Percentiles rank a stretch among this genome's conserved stretches.
phyloP scores from a whole-genome alignment of 2,797 vertebrate species.

The Acestrorhynchus altus region DNA sequence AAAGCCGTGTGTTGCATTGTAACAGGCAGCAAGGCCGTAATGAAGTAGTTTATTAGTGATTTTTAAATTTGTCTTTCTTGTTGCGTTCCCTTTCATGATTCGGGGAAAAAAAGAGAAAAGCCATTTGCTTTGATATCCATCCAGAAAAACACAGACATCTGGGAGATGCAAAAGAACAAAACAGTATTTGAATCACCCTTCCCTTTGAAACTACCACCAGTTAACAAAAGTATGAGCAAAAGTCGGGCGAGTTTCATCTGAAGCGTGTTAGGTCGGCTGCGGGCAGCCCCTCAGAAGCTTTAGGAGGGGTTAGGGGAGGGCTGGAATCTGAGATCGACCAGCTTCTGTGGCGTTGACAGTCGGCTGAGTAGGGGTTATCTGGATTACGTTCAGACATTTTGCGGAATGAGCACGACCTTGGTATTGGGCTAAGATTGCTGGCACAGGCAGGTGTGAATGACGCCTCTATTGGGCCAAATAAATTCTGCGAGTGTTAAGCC shows the following conservation, averaged over 20 bases:
- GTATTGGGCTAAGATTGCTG: conserved; percentile 53
- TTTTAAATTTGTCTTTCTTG: conserved; percentile 63
- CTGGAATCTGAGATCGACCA: not conserved
- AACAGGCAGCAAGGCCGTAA: conserved; percentile 59
- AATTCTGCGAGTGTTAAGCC: conserved; percentile 61
- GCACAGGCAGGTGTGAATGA: conserved; percentile 49
- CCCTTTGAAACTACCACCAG: conserved; percentile 66
- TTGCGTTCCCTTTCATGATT: conserved; percentile 64
- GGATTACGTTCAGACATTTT: conserved; percentile 46
- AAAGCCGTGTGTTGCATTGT: conserved; percentile 53
- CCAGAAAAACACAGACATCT: conserved; percentile 72
- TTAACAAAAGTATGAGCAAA: conserved; percentile 47
- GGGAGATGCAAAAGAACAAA: conserved; percentile 69
- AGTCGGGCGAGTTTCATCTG: conserved; percentile 37
- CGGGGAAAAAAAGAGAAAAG: not conserved
- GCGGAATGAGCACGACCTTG: conserved; percentile 39
- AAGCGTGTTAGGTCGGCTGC: not conserved
- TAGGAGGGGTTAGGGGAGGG: not conserved
- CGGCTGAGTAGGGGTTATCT: conserved; percentile 49
- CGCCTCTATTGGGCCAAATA: conserved; percentile 62
- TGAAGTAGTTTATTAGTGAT: conserved; percentile 64
- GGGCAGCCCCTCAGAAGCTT: not conserved
- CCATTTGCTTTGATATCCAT: conserved; percentile 68
- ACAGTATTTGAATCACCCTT: conserved; percentile 65
- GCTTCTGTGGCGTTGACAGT: not conserved